Evolutionary conservation across 2,113 vertebrate species (phyloP), one percentile per base, ranked within the genome.

Genomic region (Shinisaurus crocodilurus): DNA sequence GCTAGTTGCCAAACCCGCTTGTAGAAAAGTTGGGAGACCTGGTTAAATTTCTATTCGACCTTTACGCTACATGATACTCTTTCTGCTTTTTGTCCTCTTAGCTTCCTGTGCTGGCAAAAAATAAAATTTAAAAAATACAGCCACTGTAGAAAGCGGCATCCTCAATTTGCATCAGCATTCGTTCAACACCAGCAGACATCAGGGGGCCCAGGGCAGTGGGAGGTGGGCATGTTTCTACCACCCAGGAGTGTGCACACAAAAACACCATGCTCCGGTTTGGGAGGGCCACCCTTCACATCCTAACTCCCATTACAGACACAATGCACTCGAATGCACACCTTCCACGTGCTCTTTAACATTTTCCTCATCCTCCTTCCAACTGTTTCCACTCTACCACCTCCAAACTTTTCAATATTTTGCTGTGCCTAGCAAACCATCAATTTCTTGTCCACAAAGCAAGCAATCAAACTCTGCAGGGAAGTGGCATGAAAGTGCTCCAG

Each of bases 371-470:
- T 43, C 43, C 37, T 54, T 27, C 63, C 43, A 45, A 15, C 45
- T 40, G 34, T 50, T 82, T 25, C 88, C 67, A 45, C 37, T 74
- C 80, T 23, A 60, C 87, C 65, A 80, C 81, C 90, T 79, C 57
- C 54, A 90, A 82, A 87, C 29, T 81, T 91, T 88, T 89, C 92
- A n/a, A 82, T 84, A 87, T 82, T 92, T 89, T 91, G 9, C 80
- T 91, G 86, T 80, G 57, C 82, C 91, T 50, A 90, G 90, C 91
- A 89, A 92, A 32, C 48, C 88, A 70, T 81, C 69, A 1, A 54
- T 77, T 89, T 90, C 81, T 82, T 87, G 87, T 84, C 63, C 79
- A 57, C 40, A 57, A 88, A 40, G 48, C 75, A 67, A 75, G 86
- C 45, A 82, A 90, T 91, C 72, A 4, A 25, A 67, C 90, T 65